These are phyloP conservation scores for Desmodus rotundus DNA, from an alignment of 2,113 vertebrate species.

Conservation along the genomic window DNA sequence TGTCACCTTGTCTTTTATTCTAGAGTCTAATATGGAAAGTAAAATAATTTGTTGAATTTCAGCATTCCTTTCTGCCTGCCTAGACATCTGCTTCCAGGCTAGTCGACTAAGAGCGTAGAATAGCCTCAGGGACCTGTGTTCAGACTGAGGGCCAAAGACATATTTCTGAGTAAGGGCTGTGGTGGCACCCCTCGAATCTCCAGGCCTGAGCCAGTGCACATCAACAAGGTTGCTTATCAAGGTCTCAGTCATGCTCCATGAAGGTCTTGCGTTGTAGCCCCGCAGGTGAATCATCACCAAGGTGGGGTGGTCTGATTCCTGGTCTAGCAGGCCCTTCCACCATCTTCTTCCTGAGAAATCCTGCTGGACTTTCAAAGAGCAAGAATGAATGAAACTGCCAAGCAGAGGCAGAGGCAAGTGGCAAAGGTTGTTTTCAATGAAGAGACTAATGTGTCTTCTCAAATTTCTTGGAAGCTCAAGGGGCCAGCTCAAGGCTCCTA, in stretches of 20 bases:
- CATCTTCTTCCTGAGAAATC: not conserved
- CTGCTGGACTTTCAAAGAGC: not conserved
- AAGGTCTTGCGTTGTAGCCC: not conserved
- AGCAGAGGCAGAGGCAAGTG: not conserved
- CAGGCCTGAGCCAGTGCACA: not conserved
- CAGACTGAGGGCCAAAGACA: not conserved
- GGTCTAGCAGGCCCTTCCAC: not conserved
- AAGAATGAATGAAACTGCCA: not conserved
- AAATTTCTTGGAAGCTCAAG: not conserved
- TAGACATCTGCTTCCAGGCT: not conserved
- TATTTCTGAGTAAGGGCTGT: not conserved
- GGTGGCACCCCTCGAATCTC: not conserved
- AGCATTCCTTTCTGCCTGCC: not conserved
- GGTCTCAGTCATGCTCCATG: not conserved
- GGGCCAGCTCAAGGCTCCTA: not conserved
- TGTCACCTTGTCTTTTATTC: conserved; percentile 30
- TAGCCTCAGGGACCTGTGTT: not conserved
- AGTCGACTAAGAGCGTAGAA: not conserved
- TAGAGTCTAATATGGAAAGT: not conserved
- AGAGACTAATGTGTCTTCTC: not conserved
- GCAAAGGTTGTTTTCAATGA: not conserved
- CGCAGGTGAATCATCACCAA: not conserved
- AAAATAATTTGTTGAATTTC: conserved; percentile 10
- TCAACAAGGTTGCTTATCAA: too few relatives aligned
- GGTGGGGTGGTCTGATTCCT: not conserved